These are phyloP conservation scores for Eptatretus atami DNA, from an alignment of 2,797 vertebrate genomes.

Conservation along the genomic window DNA sequence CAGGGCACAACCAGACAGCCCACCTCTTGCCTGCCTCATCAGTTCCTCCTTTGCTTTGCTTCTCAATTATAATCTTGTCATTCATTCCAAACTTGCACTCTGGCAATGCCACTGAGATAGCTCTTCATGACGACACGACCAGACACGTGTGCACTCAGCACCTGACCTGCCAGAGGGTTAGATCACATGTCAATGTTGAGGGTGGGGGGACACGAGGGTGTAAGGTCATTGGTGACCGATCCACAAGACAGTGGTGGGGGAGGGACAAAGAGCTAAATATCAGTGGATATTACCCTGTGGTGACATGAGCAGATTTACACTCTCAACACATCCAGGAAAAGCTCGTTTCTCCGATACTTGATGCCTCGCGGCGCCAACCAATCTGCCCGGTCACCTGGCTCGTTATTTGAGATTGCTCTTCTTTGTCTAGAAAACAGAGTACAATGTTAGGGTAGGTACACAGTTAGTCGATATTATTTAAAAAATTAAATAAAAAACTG, in stretches of 20 bases:
- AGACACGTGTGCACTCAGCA: conserved; percentile 81
- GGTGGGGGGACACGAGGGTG: neutral
- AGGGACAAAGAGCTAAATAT: neutral
- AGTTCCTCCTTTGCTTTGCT: conserved; percentile 69
- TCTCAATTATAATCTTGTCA: conserved; percentile 97
- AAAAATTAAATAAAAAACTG: no score
- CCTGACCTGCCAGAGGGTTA: conserved; percentile 34
- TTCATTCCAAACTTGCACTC: conserved; percentile 99
- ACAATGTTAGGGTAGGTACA: conserved; percentile 1
- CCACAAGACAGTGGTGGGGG: no score
- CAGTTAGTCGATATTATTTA: neutral
- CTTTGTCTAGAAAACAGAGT: conserved; percentile 35
- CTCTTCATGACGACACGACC: conserved; percentile 98
- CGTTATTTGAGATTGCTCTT: conserved; percentile 96
- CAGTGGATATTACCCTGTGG: conserved; percentile 35
- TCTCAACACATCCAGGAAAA: conserved; percentile 87
- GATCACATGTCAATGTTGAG: neutral
- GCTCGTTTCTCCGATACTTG: conserved; percentile 86
- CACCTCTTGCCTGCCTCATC: conserved; percentile 87
- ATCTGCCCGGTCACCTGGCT: conserved; percentile 98
- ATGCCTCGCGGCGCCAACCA: conserved; percentile 85
- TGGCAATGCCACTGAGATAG: conserved; percentile 89
- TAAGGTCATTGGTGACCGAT: neutral
- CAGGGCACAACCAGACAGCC: conserved; percentile 9
- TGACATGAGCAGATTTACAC: conserved; percentile 91